phyloP scores from a whole-genome alignment of 2,797 vertebrate species.

The Macropus fuliginosus region DNA sequence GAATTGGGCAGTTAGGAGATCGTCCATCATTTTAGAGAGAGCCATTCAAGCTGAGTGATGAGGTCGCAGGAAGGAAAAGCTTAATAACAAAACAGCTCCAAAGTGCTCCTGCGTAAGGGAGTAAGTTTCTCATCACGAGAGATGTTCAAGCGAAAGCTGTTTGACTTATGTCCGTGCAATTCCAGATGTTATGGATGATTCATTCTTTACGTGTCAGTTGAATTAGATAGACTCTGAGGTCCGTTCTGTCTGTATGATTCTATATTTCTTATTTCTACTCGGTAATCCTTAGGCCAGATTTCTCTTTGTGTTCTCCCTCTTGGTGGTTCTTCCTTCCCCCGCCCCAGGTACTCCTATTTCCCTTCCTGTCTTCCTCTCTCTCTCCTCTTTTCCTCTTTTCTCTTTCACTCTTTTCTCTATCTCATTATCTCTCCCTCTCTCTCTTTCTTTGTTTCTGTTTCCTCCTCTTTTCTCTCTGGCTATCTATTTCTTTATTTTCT shows the following conservation, averaged over 20 bases:
- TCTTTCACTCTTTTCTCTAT: too few species aligned
- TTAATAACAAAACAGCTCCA: neutral
- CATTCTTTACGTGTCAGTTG: neutral
- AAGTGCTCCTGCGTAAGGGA: neutral
- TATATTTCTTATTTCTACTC: neutral
- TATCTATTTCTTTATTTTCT: too few species aligned
- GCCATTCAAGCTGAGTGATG: neutral
- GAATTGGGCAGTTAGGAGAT: neutral
- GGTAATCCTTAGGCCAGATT: neutral
- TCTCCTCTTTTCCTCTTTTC: neutral
- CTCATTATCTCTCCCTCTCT: too few species aligned
- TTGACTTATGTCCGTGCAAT: neutral
- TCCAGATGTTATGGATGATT: neutral
- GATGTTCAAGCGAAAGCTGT: neutral
- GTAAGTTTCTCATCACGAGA: neutral
- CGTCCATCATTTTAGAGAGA: neutral
- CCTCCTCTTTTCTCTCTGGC: too few species aligned
- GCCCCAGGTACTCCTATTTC: too few species aligned
- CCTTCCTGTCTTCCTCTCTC: neutral
- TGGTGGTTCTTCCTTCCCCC: neutral
- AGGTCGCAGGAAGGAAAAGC: neutral
- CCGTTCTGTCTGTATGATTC: neutral
- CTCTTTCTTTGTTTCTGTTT: too few species aligned
- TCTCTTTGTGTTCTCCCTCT: neutral
- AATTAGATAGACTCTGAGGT: neutral